Evolutionary conservation across 1,140 invertebrate genomes (phyloP).

Genomic region (Aphelenchoides besseyi): DNA sequence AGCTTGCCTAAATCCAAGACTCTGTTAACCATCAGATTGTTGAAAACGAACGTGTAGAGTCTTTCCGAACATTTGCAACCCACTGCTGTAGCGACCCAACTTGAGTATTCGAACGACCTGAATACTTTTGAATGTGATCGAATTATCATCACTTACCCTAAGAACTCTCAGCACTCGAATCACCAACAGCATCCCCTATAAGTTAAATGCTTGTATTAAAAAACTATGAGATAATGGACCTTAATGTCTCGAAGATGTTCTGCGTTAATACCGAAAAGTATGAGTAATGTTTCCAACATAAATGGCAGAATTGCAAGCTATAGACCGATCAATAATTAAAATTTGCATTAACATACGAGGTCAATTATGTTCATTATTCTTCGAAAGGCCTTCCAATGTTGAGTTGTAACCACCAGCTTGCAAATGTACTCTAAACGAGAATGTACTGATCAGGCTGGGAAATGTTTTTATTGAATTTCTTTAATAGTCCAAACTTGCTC

Average conservation of each 20-base stretch:
- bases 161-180: constrained; percentile 55
- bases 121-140: too few species aligned
- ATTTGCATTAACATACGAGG: too few species aligned
- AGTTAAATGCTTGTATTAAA: neutral
- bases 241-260: constrained; percentile 65
- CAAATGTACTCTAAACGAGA: constrained; percentile 51
- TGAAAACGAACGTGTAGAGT: constrained; percentile 49
- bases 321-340: too few species aligned
- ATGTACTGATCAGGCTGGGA: constrained; percentile 38
- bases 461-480: neutral
- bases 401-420: constrained; percentile 51
- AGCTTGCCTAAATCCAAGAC: constrained; percentile 51
- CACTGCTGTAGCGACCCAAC: constrained; percentile 49
- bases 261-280: constrained; percentile 64
- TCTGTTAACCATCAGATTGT: too few species aligned
- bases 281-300: constrained; percentile 63
- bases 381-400: constrained; percentile 40
- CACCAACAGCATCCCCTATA: constrained; percentile 52
- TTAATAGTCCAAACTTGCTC: too few species aligned
- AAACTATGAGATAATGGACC: neutral
- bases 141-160: too few species aligned
- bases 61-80: constrained; percentile 55
- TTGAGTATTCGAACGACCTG: constrained; percentile 54
- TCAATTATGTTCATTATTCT: constrained; percentile 55
- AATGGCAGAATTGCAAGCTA: constrained; percentile 55